A percentile compares a stretch with the other conserved stretches of the same genome.
Evolutionary conservation across 2,797 vertebrate species (phyloP).

Genomic region (Myripristis murdjan): DNA sequence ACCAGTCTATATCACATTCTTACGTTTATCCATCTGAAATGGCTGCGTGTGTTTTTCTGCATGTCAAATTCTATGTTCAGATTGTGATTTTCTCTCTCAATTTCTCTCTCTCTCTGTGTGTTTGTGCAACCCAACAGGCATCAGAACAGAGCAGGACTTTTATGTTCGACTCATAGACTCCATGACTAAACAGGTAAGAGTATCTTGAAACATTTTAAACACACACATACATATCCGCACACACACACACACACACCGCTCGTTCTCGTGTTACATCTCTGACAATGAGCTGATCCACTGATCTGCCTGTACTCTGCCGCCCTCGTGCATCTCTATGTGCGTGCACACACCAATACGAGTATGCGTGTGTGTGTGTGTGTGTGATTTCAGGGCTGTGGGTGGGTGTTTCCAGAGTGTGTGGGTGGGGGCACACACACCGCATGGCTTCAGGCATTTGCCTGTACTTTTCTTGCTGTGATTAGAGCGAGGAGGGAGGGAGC

Average conservation of each 20-base stretch:
- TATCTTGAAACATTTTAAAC: neutral
- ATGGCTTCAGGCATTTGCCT: conserved; percentile 70
- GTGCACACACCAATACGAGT: conserved; percentile 24
- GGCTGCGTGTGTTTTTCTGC: conserved; percentile 1
- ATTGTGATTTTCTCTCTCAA: conserved; percentile 18
- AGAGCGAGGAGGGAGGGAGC: conserved; percentile 67
- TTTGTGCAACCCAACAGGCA: no score
- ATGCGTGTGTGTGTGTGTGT: conserved; percentile 42
- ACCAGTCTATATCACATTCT: no score
- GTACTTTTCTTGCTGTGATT: conserved; percentile 74
- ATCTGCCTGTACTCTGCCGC: conserved; percentile 61
- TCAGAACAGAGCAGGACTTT: conserved; percentile 97
- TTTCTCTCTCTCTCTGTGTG: conserved; percentile 32
- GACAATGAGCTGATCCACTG: conserved; percentile 73
- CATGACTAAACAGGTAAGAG: conserved; percentile 98
- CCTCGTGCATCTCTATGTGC: conserved; percentile 51
- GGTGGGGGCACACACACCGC: conserved; percentile 40
- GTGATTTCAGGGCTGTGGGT: conserved; percentile 48
- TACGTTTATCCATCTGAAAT: neutral
- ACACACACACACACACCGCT: conserved; percentile 39
- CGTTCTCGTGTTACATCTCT: conserved; percentile 61
- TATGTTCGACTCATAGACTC: conserved; percentile 98
- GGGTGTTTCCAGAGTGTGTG: conserved; percentile 64
- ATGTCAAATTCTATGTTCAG: conserved; percentile 1
- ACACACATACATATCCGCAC: neutral